Base-by-base conservation (phyloP, 2,797 vertebrate genomes). In the Chrosomus eos region DNA sequence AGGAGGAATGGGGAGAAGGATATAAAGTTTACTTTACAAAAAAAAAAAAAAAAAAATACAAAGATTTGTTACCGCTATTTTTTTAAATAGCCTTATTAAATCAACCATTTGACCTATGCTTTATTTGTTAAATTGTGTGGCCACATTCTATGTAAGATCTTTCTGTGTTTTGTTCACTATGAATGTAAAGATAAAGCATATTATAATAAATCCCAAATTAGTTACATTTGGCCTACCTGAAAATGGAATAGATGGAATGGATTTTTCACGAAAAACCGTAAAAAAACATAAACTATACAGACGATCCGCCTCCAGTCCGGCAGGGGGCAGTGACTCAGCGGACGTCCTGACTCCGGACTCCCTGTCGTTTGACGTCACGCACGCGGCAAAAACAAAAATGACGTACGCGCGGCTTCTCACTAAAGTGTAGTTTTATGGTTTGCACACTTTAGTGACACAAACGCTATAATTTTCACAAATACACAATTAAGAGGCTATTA, bases 321-420 rank as follows among this genome's bases (percentile, higher is more conserved):
- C 1, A 72, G 82, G 7, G 19, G 53, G 85, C 78, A 36, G 33
- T 36, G 13, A 5, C 4, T 28, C 4, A 4, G 1, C 2, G 28
- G 8, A 13, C 5, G 3, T 48, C 21, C 5, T 19, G 3, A 31
- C 45, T 48, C 21, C 5, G 14, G 3, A 31, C 45, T 58, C 31
- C 26, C 33, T 33, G 33, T 33, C 6, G 0, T 33, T 4, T 66
- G 31, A 86, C 84, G 89, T 88, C 81, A 85, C 62, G 31, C 14
- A 82, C 81, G 88, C 89, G 90, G 88, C 81, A 88, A 89, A 89
- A 89, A 81, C 38, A 73, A 89, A 89, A 66, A 85, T 85, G 64
- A 85, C 43, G 31, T 13, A 1, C 18, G 40, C 43, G 86, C 85
- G 76, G 85, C 58, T 79, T 45, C 45, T 36, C 36, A 70, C 72